Evolutionary conservation across 2,113 vertebrate genomes (phyloP).

Genomic region (Pollachius pollachius): DNA sequence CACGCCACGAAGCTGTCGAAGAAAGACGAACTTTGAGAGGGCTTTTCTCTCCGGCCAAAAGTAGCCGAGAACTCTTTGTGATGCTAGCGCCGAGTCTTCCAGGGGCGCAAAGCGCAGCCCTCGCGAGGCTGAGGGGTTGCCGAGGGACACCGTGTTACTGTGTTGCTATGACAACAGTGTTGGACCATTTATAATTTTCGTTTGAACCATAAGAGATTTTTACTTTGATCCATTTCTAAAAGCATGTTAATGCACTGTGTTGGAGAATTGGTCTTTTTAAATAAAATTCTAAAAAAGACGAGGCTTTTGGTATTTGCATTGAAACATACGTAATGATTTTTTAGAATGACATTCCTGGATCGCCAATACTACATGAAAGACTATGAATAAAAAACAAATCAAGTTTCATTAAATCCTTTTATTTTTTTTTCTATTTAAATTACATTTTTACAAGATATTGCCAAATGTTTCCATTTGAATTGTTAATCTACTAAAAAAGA

Average conservation of each 20-base stretch:
- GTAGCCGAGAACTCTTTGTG: slow-evolving; percentile 45
- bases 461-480: background rate
- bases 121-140: slow-evolving; percentile 21
- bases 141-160: slow-evolving; percentile 49
- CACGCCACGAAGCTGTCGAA: slow-evolving; percentile 80
- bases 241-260: slow-evolving; percentile 65
- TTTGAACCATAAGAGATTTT: slow-evolving; percentile 57
- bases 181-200: slow-evolving; percentile 55
- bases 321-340: background rate
- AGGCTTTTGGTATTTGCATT: slow-evolving; percentile 16
- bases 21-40: slow-evolving; percentile 86
- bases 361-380: background rate
- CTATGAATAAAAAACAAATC: background rate
- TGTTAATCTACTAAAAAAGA: background rate
- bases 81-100: slow-evolving; percentile 11
- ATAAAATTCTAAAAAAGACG: slow-evolving; percentile 61
- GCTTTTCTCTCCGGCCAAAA: background rate
- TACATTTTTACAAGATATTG: background rate
- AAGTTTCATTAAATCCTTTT: background rate
- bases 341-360: background rate
- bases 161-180: slow-evolving; percentile 39
- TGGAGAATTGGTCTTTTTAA: slow-evolving; percentile 64
- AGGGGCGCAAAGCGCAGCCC: slow-evolving; percentile 3
- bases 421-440: background rate
- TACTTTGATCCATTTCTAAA: slow-evolving; percentile 57